Evolutionary conservation across 1,140 invertebrate species (phyloP).

Genomic region (Mylabris phalerata): DNA sequence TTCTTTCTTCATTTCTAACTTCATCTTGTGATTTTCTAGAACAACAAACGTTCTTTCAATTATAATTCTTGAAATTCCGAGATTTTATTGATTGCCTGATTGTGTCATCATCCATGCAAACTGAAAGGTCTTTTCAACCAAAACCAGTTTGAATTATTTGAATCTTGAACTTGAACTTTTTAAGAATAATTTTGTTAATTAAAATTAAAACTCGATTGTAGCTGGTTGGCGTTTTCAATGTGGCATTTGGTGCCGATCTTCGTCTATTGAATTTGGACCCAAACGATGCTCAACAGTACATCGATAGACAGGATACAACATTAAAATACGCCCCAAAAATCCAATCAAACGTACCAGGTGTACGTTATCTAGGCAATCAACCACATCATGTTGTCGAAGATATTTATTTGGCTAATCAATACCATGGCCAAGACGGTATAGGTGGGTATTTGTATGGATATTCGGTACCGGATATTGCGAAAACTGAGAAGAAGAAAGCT

Average conservation of each 20-base stretch:
- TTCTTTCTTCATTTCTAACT: too few relatives aligned
- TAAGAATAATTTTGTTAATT: too few relatives aligned
- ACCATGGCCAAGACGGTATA: conserved; percentile 52
- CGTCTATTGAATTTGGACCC: conserved; percentile 50
- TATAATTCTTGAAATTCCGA: too few relatives aligned
- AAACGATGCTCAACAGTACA: conserved; percentile 53
- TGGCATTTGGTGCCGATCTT: conserved; percentile 12
- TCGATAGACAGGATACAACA: conserved; percentile 43
- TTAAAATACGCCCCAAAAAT: conserved; percentile 48
- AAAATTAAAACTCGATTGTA: too few relatives aligned
- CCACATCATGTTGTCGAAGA: conserved; percentile 58
- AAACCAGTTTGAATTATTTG: too few relatives aligned
- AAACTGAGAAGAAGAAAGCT: conserved; percentile 48
- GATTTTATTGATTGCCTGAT: too few relatives aligned
- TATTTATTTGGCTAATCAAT: conserved; percentile 57
- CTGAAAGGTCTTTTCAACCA: too few relatives aligned
- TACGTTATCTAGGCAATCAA: conserved; percentile 47
- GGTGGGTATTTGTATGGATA: conserved; percentile 60
- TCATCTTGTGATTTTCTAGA: too few relatives aligned
- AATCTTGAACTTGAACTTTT: too few relatives aligned
- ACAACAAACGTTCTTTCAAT: too few relatives aligned
- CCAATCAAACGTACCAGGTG: conserved; percentile 44
- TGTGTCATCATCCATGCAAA: too few relatives aligned
- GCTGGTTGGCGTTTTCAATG: too few relatives aligned
- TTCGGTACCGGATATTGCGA: conserved; percentile 55